Evolutionary conservation across 2,113 vertebrate species (phyloP).

Genomic region (Oceanodroma tethys): DNA sequence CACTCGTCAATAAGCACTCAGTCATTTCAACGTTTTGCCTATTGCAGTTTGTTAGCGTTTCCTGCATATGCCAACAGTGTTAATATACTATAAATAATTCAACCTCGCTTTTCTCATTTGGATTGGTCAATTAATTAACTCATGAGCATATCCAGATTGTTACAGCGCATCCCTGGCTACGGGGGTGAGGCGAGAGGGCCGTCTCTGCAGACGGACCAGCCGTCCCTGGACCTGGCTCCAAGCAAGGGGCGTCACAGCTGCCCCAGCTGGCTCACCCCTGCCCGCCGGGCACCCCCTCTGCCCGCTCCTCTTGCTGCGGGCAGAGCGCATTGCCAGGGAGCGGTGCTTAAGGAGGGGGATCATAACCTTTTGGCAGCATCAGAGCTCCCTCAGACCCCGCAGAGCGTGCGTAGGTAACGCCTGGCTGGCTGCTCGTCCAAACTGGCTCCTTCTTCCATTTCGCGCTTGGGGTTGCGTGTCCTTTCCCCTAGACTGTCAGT

Average conservation of each 20-base stretch:
- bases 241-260: not conserved
- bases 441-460: not conserved
- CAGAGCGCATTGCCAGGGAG: not conserved
- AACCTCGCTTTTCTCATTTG: not conserved
- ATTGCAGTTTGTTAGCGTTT: not conserved
- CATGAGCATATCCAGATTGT: not conserved
- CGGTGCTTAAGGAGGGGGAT: not conserved
- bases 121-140: conserved; percentile 16
- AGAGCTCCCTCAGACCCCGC: not conserved
- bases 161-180: not conserved
- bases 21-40: not conserved
- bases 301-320: rapidly evolving
- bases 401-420: rapidly evolving
- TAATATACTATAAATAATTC: conserved; percentile 14
- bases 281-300: not conserved
- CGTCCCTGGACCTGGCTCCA: not conserved
- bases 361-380: not conserved
- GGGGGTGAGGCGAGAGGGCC: not conserved
- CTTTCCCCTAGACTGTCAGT: not conserved
- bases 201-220: not conserved
- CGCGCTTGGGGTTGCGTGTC: rapidly evolving
- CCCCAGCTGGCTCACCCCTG: not conserved
- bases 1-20: not conserved
- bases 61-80: not conserved
- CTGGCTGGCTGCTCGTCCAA: not conserved